Evolutionary conservation across 1,140 invertebrate genomes (phyloP).

Genomic region (Drosophila guanche): DNA sequence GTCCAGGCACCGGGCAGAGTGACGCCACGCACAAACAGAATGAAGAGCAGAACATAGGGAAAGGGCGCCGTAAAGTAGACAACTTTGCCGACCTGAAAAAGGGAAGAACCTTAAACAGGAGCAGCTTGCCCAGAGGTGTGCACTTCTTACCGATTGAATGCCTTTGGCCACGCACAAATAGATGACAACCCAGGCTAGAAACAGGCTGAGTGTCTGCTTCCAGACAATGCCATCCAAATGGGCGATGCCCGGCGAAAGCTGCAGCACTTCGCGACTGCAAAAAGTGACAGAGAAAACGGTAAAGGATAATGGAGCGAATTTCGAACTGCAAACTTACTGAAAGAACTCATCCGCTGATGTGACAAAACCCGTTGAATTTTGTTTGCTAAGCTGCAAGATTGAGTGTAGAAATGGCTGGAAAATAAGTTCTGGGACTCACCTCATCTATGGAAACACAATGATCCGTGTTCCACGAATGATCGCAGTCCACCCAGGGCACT

Average conservation of each 20-base stretch:
- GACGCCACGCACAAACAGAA: conserved; percentile 89
- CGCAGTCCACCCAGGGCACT: conserved; percentile 94
- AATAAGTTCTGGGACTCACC: conserved; percentile 5
- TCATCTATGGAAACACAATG: conserved; percentile 85
- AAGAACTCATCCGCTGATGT: conserved; percentile 94
- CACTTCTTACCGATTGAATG: conserved; percentile 87
- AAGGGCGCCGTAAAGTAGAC: conserved; percentile 94
- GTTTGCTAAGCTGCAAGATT: neutral
- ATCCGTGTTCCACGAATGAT: conserved; percentile 94
- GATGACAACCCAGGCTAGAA: conserved; percentile 90
- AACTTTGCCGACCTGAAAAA: conserved; percentile 85
- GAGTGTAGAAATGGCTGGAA: too few species aligned
- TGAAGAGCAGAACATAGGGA: conserved; percentile 91
- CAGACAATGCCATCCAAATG: conserved; percentile 89
- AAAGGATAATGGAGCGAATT: neutral
- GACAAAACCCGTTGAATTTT: conserved; percentile 68
- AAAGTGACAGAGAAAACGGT: neutral
- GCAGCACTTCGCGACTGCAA: conserved; percentile 88
- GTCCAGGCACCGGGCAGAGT: conserved; percentile 90
- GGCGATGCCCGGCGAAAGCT: conserved; percentile 87
- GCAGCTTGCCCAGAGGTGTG: neutral
- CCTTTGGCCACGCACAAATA: conserved; percentile 92
- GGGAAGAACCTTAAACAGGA: neutral
- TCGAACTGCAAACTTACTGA: conserved; percentile 86
- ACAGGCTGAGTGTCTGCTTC: conserved; percentile 88